These are phyloP conservation scores for Odobenus rosmarus DNA, from an alignment of 2,113 vertebrate species.

Conservation along the genomic window DNA sequence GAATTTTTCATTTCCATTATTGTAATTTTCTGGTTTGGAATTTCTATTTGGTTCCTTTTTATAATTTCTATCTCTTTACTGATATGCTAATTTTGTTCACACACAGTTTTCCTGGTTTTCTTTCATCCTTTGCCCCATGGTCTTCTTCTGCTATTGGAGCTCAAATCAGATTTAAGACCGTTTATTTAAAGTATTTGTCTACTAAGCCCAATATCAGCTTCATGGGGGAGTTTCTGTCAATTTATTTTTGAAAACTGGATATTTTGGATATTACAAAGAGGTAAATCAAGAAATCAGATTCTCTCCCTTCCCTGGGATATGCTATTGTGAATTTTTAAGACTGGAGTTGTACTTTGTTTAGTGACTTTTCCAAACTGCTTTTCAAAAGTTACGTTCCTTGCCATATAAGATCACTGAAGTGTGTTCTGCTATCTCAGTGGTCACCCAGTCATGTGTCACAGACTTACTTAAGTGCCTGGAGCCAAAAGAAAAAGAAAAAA, in stretches of 20 bases:
- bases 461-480: not conserved
- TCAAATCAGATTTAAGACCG: not conserved
- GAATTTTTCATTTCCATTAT: not conserved
- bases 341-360: not conserved
- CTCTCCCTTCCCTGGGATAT: not conserved
- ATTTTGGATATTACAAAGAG: not conserved
- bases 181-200: not conserved
- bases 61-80: not conserved
- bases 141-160: not conserved
- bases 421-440: not conserved
- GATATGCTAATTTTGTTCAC: not conserved
- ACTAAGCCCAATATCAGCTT: not conserved
- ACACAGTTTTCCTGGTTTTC: not conserved
- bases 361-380: not conserved
- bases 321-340: not conserved
- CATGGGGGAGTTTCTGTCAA: not conserved
- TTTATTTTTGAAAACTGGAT: not conserved
- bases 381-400: not conserved
- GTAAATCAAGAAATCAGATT: not conserved
- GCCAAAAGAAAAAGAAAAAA: not conserved
- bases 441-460: not conserved
- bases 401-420: not conserved
- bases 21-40: not conserved
- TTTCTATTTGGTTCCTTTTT: not conserved
- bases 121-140: not conserved